These are phyloP conservation scores for Tetrapedia diversipes DNA, from an alignment of 2,888 invertebrate species.

Conservation along the genomic window DNA sequence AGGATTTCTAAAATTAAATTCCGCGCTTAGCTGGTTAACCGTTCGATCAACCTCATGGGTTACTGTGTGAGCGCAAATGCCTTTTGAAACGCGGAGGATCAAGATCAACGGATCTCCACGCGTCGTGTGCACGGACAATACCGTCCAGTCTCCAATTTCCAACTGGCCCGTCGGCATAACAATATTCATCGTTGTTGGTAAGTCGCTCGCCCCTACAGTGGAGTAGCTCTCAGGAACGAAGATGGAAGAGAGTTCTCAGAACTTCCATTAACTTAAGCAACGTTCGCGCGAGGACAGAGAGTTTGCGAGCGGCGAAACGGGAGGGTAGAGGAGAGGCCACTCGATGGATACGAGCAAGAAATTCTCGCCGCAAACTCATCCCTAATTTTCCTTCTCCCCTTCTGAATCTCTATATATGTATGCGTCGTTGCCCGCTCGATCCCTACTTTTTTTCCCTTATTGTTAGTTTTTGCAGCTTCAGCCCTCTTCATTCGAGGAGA, in stretches of 20 bases:
- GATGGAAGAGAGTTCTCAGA: constrained; percentile 61
- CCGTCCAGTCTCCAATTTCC: constrained; percentile 29
- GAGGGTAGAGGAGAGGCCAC: constrained; percentile 14
- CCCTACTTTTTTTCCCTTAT: no score
- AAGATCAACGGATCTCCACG: neutral
- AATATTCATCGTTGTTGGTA: constrained; percentile 56
- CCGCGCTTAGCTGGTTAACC: no score
- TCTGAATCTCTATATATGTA: constrained; percentile 15
- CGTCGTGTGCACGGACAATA: neutral
- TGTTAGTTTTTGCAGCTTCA: no score
- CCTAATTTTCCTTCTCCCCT: constrained; percentile 14
- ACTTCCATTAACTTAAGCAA: constrained; percentile 61
- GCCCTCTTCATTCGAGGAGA: no score
- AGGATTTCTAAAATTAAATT: no score
- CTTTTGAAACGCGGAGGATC: neutral
- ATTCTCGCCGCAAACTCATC: constrained; percentile 54
- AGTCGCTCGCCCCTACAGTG: constrained; percentile 35
- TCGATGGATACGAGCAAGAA: constrained; percentile 56
- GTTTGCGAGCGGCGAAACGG: neutral
- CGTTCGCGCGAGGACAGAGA: constrained; percentile 36
- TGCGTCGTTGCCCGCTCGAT: constrained; percentile 30
- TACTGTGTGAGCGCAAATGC: rapidly evolving
- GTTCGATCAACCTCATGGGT: no score
- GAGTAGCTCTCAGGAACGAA: constrained; percentile 54
- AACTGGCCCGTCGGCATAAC: constrained; percentile 26